phyloP scores from a whole-genome alignment of 2,888 invertebrate genomes.

The Lysandra coridon region DNA sequence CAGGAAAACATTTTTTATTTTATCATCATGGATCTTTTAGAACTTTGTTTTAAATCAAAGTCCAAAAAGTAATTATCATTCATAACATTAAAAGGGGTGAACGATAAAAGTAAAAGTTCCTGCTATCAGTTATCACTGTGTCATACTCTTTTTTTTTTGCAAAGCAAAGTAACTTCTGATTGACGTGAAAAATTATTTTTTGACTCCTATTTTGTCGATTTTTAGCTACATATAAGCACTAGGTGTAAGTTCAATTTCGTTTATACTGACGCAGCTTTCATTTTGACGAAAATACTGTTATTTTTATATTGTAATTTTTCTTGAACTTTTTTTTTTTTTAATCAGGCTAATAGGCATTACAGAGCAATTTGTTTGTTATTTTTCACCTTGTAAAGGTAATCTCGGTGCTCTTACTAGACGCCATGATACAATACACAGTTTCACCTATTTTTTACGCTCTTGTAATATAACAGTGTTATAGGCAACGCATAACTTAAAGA shows the following conservation, averaged over 20 bases:
- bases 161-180: neutral
- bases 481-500: neutral
- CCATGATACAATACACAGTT: neutral
- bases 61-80: too few relatives aligned
- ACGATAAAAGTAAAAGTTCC: neutral
- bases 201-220: conserved; percentile 29
- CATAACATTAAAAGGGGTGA: too few relatives aligned
- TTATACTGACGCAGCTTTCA: conserved; percentile 13
- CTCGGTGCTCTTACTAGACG: neutral
- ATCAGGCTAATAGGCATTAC: neutral
- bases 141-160: neutral
- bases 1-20: neutral
- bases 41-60: neutral
- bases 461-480: neutral
- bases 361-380: neutral
- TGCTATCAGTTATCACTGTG: neutral
- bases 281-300: conserved; percentile 6
- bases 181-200: conserved; percentile 18
- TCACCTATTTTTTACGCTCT: neutral
- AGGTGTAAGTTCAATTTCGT: conserved; percentile 12
- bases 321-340: neutral
- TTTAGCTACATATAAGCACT: conserved; percentile 1
- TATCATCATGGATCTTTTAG: neutral
- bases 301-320: conserved; percentile 1
- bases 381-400: neutral